phyloP scores from a whole-genome alignment of 2,888 invertebrate species.

The Ditula angustiorana region DNA sequence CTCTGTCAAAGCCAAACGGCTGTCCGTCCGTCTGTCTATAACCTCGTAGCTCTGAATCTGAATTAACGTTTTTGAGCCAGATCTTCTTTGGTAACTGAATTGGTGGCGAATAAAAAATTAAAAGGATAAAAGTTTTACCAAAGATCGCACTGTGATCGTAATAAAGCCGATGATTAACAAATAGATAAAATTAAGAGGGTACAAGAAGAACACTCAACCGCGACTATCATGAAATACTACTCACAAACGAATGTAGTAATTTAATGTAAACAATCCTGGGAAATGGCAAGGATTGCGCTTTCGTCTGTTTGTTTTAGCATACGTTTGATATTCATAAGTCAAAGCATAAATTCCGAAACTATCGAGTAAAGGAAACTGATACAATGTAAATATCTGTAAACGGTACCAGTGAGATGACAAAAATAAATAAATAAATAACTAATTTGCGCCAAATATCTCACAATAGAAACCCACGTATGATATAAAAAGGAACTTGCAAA shows the following conservation, averaged over 20 bases:
- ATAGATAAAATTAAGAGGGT: conserved; percentile 26
- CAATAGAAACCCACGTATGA: no score
- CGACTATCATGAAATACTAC: conserved; percentile 62
- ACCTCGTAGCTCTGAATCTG: no score
- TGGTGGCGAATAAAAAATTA: no score
- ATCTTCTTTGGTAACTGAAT: no score
- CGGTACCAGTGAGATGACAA: no score
- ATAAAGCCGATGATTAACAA: conserved; percentile 44
- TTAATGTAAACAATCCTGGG: conserved; percentile 79
- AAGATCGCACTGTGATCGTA: background rate
- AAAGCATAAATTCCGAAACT: conserved; percentile 13
- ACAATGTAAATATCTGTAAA: conserved; percentile 4
- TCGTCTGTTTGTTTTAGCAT: conserved; percentile 51
- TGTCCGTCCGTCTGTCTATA: no score
- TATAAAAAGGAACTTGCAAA: no score
- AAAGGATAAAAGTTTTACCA: no score
- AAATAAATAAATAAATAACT: no score
- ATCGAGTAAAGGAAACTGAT: conserved; percentile 13
- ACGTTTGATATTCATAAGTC: conserved; percentile 30
- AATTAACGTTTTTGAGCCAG: no score
- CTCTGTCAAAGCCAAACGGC: no score
- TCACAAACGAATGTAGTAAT: conserved; percentile 73
- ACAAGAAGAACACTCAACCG: conserved; percentile 39
- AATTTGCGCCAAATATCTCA: no score
- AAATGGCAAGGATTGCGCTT: conserved; percentile 68